Conservation (phyloP, 2,113 vertebrate species). For the Lasiurus borealis region DNA sequence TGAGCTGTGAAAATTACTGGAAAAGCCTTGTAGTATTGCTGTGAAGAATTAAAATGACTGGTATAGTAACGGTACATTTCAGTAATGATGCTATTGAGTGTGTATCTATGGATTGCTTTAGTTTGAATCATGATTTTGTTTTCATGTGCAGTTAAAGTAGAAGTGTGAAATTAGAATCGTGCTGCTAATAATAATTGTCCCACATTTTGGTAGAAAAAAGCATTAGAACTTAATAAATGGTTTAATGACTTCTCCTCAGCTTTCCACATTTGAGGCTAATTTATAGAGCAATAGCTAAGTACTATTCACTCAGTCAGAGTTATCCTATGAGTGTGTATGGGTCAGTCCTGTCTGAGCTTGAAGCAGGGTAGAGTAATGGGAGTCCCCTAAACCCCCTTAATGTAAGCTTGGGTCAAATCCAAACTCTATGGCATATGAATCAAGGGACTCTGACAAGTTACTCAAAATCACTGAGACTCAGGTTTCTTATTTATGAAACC, state of each 20-base stretch:
- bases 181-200: not conserved
- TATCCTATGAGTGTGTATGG: too few relatives aligned
- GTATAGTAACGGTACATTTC: not conserved
- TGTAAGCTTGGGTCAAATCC: not conserved
- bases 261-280: not conserved
- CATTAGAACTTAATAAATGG: not conserved
- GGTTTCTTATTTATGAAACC: not conserved
- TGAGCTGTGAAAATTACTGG: not conserved
- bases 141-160: not conserved
- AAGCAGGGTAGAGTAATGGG: not conserved
- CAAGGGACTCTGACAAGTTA: not conserved
- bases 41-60: not conserved
- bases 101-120: not conserved
- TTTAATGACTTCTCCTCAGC: not conserved
- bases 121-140: constrained; percentile 41
- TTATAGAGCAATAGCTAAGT: accelerated
- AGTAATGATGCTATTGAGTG: not conserved
- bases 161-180: not conserved
- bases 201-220: not conserved
- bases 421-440: not conserved
- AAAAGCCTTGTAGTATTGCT: not conserved
- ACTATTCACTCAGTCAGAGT: not conserved
- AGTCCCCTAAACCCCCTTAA: not conserved
- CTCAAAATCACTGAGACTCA: not conserved
- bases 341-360: not conserved